phyloP scores from a whole-genome alignment of 2,888 invertebrate genomes.

The Apotomis capreana region DNA sequence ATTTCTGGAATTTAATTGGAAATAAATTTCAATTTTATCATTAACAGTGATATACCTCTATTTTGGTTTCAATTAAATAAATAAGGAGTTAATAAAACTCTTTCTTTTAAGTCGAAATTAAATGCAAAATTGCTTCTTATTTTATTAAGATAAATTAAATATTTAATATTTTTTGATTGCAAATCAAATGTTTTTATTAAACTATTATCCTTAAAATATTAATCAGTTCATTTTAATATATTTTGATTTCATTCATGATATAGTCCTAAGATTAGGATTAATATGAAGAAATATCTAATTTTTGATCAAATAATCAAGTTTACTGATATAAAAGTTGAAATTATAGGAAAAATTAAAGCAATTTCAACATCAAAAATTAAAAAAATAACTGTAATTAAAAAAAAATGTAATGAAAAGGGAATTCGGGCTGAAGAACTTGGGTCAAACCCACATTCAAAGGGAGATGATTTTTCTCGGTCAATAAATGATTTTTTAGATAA shows the following conservation, averaged over 20 bases:
- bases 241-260: conserved; percentile 76
- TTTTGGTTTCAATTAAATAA: conserved; percentile 82
- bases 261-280: conserved; percentile 79
- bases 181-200: conserved; percentile 71
- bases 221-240: conserved; percentile 71
- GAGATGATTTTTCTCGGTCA: conserved; percentile 85
- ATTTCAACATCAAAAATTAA: conserved; percentile 90
- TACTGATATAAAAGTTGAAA: conserved; percentile 64
- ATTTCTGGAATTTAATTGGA: conserved; percentile 83
- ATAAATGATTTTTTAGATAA: conserved; percentile 83
- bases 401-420: conserved; percentile 81
- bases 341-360: conserved; percentile 84
- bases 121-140: conserved; percentile 82
- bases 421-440: conserved; percentile 68
- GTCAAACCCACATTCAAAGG: conserved; percentile 83
- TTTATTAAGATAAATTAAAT: conserved; percentile 73
- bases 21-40: conserved; percentile 80
- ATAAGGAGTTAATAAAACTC: conserved; percentile 78
- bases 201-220: conserved; percentile 67
- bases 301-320: conserved; percentile 61
- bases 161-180: conserved; percentile 70
- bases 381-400: conserved; percentile 87
- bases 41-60: conserved; percentile 87
- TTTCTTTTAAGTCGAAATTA: conserved; percentile 77
- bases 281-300: conserved; percentile 72